These are phyloP conservation scores for Podilymbus podiceps DNA, from an alignment of 2,113 vertebrate species.

Conservation along the genomic window DNA sequence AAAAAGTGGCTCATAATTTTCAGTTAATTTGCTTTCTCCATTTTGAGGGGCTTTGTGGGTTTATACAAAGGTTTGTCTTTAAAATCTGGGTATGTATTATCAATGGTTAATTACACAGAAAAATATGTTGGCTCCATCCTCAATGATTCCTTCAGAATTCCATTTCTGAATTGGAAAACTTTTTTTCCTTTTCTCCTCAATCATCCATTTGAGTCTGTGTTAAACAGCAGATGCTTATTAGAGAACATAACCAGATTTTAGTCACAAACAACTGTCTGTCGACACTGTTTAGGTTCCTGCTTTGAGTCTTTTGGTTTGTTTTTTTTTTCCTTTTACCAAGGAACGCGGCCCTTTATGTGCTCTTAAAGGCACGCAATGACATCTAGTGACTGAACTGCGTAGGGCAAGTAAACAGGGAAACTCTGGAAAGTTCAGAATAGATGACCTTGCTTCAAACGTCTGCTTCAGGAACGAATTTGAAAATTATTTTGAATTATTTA, in stretches of 20 bases:
- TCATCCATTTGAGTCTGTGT: background rate
- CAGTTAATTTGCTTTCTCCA: background rate
- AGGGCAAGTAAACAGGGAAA: background rate
- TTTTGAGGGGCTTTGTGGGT: background rate
- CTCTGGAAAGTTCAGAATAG: fast-evolving
- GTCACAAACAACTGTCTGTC: fast-evolving
- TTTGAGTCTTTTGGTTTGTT: background rate
- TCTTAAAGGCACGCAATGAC: background rate
- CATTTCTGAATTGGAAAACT: background rate
- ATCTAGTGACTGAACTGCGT: background rate
- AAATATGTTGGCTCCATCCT: background rate
- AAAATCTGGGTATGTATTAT: background rate
- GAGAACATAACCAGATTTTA: background rate
- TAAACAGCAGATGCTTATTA: background rate
- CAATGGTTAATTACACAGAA: background rate
- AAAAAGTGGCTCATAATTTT: background rate
- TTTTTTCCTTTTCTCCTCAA: background rate
- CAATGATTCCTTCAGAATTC: background rate
- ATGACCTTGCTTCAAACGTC: background rate
- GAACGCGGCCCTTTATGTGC: fast-evolving
- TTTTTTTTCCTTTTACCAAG: too few species aligned
- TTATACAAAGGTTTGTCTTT: background rate
- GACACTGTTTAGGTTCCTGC: background rate
- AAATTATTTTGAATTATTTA: background rate
- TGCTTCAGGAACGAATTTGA: background rate